Evolutionary conservation across 2,113 vertebrate genomes (phyloP).

Genomic region (Monopterus albus): DNA sequence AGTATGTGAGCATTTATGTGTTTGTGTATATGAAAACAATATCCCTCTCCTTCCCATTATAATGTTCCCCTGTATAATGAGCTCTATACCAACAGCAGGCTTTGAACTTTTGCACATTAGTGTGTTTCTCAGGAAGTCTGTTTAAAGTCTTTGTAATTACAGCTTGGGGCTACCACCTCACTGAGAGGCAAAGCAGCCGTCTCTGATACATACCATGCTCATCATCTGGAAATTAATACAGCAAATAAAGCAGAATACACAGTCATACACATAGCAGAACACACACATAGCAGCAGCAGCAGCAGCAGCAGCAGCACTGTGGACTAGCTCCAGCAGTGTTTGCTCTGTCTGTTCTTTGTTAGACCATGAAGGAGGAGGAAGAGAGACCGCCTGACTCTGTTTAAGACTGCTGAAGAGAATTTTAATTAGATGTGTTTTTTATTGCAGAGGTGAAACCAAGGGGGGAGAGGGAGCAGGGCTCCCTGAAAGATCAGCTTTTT

Average conservation of each 20-base stretch:
- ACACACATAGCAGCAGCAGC: not conserved
- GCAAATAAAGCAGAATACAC: conserved; percentile 57
- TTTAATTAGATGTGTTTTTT: conserved; percentile 73
- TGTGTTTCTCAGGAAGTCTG: conserved; percentile 69
- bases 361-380: conserved; percentile 10
- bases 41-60: not conserved
- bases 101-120: conserved; percentile 73
- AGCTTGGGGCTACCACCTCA: conserved; percentile 64
- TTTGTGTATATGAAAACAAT: conserved; percentile 31
- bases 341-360: conserved; percentile 35
- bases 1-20: not conserved
- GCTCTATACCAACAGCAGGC: conserved; percentile 39
- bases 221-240: conserved; percentile 68
- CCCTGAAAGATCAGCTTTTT: conserved; percentile 58
- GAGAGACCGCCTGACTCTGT: conserved; percentile 17
- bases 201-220: conserved; percentile 41
- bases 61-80: conserved; percentile 29
- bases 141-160: conserved; percentile 76
- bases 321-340: conserved; percentile 26
- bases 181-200: conserved; percentile 55
- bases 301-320: conserved; percentile 21
- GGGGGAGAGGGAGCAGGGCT: conserved; percentile 27
- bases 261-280: not conserved
- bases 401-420: conserved; percentile 63
- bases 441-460: conserved; percentile 65